phyloP scores from a whole-genome alignment of 2,797 vertebrate genomes.

The Ambastaia sidthimunki region DNA sequence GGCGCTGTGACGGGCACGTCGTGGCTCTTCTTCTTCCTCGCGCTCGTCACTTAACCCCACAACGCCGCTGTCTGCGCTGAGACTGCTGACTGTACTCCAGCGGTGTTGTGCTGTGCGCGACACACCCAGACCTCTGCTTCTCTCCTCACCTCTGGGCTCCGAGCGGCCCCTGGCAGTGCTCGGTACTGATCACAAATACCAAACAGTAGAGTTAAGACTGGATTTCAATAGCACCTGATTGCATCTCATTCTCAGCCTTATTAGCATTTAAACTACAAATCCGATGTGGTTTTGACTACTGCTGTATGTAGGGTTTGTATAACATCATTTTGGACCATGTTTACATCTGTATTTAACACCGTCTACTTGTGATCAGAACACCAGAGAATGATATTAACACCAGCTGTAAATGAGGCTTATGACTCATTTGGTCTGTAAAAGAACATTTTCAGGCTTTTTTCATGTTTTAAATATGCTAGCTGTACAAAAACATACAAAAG shows the following conservation, averaged over 20 bases:
- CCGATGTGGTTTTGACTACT: background rate
- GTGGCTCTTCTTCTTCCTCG: constrained; percentile 78
- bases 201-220: constrained; percentile 16
- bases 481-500: too few relatives aligned
- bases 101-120: constrained; percentile 81
- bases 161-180: constrained; percentile 74
- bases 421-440: too few relatives aligned
- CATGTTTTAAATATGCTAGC: too few relatives aligned
- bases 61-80: constrained; percentile 90
- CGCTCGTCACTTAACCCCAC: constrained; percentile 84
- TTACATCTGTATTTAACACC: too few relatives aligned
- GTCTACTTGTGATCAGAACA: too few relatives aligned
- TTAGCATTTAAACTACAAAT: background rate
- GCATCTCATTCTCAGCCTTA: too few relatives aligned
- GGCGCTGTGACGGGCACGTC: constrained; percentile 61
- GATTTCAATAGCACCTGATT: background rate
- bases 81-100: constrained; percentile 91
- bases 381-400: too few relatives aligned
- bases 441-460: too few relatives aligned
- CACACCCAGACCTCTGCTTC: constrained; percentile 67
- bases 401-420: too few relatives aligned
- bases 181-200: constrained; percentile 64
- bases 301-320: too few relatives aligned
- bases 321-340: too few relatives aligned
- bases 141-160: constrained; percentile 75